Evolutionary conservation across 1,140 invertebrate species (phyloP), one percentile per base, ranked within the genome.

Genomic region (Papilio helenus): DNA sequence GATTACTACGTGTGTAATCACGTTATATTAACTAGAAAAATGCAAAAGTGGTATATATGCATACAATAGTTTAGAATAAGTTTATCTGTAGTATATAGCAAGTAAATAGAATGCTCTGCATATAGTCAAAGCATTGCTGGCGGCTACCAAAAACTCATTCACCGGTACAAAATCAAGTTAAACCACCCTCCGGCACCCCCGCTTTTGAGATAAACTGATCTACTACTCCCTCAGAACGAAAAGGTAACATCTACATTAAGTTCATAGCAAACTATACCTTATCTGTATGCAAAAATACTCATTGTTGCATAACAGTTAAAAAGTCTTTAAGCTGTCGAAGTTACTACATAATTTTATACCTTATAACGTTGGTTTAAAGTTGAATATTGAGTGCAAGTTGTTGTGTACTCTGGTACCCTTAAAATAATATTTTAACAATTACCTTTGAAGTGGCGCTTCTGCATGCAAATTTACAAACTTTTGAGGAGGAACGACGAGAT

Each of bases 111-210:
- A 65, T 73, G 46, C 42, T 72, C 68, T 79, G 61, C 61, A 78
- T 79, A 68, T 72, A 71, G 12, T 26, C 26, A 42, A 85, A 91
- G 90, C 58, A 92, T 91, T 79, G 92, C 93, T 93, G 86, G 91
- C 93, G 92, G 92, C 92, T 94, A 93, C 93, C 90, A 94, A 94
- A 87, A 94, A 93, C 92, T 93, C 92, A 93, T 94, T 92, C 93
- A 93, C 90, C 91, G 90, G 91, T 93, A 92, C 91, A 88, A 92
- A 93, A 94, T 93, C 86, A 79, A 74, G 85, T 93, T 94, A 94
- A 88, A 87, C 87, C 85, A 88, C 91, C 90, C 91, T 89, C 82
- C 85, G 81, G 84, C 34, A 81, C 86, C 87, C 85, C 83, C 85
- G 88, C 87, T 91, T 91, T 86, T 76, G 83, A 89, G 84, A 90